Percentiles rank a stretch among this genome's conserved stretches.
These are phyloP conservation scores for Loris lydekkerianus DNA, from an alignment of 2,797 vertebrate species.

Conservation along the genomic window DNA sequence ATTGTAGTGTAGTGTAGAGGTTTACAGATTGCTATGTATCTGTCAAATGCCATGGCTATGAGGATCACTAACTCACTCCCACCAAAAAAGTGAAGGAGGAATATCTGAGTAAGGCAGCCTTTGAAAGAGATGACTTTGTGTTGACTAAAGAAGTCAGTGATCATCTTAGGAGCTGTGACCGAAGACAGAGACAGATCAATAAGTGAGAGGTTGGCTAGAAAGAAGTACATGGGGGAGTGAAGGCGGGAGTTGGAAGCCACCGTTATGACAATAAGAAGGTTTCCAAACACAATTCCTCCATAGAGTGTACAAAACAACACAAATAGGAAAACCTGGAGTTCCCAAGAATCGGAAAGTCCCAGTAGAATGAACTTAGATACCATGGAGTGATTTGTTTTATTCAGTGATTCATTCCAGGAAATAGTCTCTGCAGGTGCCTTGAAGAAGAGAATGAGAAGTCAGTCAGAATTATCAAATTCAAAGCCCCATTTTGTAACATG, in stretches of 20 bases:
- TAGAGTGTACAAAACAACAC: constrained; percentile 77
- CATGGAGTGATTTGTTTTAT: constrained; percentile 58
- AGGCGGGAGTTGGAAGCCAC: constrained; percentile 71
- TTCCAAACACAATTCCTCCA: constrained; percentile 78
- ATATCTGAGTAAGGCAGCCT: constrained; percentile 82
- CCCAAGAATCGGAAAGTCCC: constrained; percentile 74
- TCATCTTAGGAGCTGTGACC: constrained; percentile 82
- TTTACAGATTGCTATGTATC: constrained; percentile 82
- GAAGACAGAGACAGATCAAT: constrained; percentile 81
- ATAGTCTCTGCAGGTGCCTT: constrained; percentile 36
- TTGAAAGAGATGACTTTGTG: constrained; percentile 79
- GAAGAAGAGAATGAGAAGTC: constrained; percentile 14
- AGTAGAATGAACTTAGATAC: constrained; percentile 81
- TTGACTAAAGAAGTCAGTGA: constrained; percentile 78
- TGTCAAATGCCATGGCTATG: constrained; percentile 84
- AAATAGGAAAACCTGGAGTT: constrained; percentile 79
- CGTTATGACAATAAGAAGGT: constrained; percentile 77
- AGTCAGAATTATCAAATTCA: neutral
- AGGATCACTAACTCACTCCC: constrained; percentile 82
- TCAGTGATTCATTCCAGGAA: constrained; percentile 67
- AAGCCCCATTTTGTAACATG: neutral
- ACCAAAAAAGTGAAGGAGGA: constrained; percentile 83
- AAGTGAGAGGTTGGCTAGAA: constrained; percentile 79
- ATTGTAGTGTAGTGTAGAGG: constrained; percentile 76
- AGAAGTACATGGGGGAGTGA: constrained; percentile 81